phyloP scores from a whole-genome alignment of 2,888 invertebrate species.

The Saturnia pavonia region DNA sequence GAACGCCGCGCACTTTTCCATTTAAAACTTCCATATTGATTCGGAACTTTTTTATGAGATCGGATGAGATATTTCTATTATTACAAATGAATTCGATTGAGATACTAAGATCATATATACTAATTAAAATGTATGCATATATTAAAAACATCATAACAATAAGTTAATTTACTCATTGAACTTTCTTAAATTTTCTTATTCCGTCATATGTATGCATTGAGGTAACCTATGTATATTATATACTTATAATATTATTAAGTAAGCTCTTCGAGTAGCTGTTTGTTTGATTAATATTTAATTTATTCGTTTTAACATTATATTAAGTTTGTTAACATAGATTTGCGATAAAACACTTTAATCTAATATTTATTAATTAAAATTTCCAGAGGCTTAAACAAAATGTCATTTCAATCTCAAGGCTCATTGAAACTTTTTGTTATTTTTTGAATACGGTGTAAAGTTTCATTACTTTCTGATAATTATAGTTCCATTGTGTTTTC shows the following conservation, averaged over 20 bases:
- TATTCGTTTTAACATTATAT: not conserved
- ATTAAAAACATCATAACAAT: not conserved
- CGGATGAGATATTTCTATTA: constrained; percentile 45
- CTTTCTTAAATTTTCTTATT: no score
- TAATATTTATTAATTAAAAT: not conserved
- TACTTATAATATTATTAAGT: not conserved
- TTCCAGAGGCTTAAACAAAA: not conserved
- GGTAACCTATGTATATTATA: no score
- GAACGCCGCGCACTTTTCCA: constrained; percentile 66
- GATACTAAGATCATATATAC: not conserved
- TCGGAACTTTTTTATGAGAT: constrained; percentile 63
- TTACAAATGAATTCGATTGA: constrained; percentile 17
- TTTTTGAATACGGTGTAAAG: not conserved
- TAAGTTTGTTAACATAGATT: not conserved
- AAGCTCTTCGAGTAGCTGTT: not conserved
- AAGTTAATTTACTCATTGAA: not conserved
- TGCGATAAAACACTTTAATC: not conserved
- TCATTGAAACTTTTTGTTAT: not conserved
- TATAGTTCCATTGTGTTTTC: not conserved
- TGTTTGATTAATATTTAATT: not conserved
- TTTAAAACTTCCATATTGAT: constrained; percentile 72
- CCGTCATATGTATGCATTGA: no score
- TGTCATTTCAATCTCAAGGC: no score
- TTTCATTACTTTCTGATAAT: not conserved
- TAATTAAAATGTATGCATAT: not conserved